These are phyloP conservation scores for Melolontha melolontha DNA, from an alignment of 2,888 invertebrate genomes.

Conservation along the genomic window DNA sequence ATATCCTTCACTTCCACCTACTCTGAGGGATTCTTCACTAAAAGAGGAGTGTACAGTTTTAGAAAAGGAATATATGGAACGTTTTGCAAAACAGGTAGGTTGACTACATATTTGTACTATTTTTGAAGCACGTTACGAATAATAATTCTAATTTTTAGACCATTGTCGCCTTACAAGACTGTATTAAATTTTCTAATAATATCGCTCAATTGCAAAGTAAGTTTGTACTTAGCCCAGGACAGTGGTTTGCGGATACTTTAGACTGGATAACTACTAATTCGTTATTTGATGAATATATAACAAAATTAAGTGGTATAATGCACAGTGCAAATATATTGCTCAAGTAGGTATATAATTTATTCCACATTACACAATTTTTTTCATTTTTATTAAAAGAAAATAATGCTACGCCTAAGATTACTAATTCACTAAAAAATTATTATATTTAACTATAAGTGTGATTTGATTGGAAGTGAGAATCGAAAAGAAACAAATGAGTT, in stretches of 20 bases:
- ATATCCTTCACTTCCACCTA: constrained; percentile 62
- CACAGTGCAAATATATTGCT: constrained; percentile 35
- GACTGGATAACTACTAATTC: constrained; percentile 57
- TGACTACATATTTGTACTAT: constrained; percentile 1
- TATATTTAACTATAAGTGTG: no score
- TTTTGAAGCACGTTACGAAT: neutral
- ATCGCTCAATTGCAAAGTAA: constrained; percentile 51
- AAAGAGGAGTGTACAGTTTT: constrained; percentile 67
- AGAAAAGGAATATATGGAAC: constrained; percentile 71
- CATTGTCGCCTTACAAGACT: constrained; percentile 46
- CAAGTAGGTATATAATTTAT: constrained; percentile 12
- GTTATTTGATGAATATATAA: constrained; percentile 55
- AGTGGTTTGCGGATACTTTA: constrained; percentile 65
- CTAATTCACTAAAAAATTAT: no score
- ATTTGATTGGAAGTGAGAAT: no score
- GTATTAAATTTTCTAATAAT: constrained; percentile 47
- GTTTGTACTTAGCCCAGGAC: constrained; percentile 55
- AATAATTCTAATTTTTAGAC: constrained; percentile 44
- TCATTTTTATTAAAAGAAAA: no score
- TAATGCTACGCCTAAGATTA: no score
- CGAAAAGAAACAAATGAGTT: no score
- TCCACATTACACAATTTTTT: neutral
- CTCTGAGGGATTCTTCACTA: constrained; percentile 68
- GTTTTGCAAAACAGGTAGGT: constrained; percentile 57
- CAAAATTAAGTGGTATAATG: constrained; percentile 50